Evolutionary conservation across 2,888 invertebrate genomes (phyloP).

Genomic region (Nycteola revayana): DNA sequence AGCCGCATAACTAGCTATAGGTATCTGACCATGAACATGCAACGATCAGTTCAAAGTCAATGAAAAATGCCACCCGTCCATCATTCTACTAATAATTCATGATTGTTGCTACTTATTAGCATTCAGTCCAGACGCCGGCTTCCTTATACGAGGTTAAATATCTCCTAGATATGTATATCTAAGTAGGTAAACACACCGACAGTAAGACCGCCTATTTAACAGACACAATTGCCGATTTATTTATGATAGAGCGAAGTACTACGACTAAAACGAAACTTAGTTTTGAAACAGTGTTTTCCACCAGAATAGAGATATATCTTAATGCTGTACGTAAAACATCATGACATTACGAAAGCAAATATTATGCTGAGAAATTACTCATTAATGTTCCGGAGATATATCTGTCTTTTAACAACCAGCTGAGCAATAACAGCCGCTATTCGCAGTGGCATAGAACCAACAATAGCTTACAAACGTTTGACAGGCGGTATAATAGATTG

Average conservation of each 20-base stretch:
- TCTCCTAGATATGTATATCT: no score
- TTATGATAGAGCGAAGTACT: no score
- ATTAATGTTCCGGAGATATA: constrained; percentile 20
- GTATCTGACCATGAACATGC: constrained; percentile 25
- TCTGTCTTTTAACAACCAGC: constrained; percentile 20
- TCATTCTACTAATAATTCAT: constrained; percentile 31
- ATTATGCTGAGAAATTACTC: constrained; percentile 16
- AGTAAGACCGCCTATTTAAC: no score
- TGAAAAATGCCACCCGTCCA: constrained; percentile 17
- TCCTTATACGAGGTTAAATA: constrained; percentile 12
- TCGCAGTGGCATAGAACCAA: constrained; percentile 16
- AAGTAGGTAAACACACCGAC: no score
- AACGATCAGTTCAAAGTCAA: constrained; percentile 24
- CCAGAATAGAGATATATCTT: no score
- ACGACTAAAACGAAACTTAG: no score
- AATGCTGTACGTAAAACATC: constrained; percentile 4
- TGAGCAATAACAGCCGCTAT: constrained; percentile 23
- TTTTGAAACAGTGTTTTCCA: no score
- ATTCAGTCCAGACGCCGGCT: constrained; percentile 17
- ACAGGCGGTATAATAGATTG: constrained; percentile 30
- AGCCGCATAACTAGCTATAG: background rate
- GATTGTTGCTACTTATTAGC: constrained; percentile 30
- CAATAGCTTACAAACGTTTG: constrained; percentile 16
- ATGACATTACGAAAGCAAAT: constrained; percentile 12
- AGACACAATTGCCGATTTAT: no score